A percentile compares a stretch with the other conserved stretches of the same genome.
Evolutionary conservation across 2,113 vertebrate species (phyloP).

Genomic region (Phaethon lepturus): DNA sequence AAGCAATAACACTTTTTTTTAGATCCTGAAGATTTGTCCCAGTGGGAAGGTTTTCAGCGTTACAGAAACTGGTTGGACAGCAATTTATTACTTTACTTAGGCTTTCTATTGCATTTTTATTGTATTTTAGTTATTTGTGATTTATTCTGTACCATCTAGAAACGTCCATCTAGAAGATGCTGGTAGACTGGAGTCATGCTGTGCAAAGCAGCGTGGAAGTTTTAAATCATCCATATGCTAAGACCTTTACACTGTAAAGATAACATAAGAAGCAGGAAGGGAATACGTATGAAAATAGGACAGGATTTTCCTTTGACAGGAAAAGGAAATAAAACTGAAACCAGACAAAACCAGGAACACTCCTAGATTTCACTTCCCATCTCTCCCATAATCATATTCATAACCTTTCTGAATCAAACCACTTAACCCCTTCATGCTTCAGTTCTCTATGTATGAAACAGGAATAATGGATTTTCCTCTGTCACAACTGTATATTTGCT

Average conservation of each 20-base stretch:
- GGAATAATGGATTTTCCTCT: not conserved
- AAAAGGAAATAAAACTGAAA: not conserved
- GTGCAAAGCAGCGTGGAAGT: not conserved
- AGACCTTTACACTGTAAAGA: not conserved
- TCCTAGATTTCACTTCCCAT: not conserved
- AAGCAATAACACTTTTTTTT: not conserved
- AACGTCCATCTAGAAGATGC: not conserved
- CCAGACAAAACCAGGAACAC: not conserved
- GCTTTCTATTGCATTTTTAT: not conserved
- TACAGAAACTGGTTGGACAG: not conserved
- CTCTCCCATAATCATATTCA: not conserved
- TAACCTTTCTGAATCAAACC: not conserved
- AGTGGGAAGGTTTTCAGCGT: not conserved
- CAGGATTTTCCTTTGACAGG: not conserved
- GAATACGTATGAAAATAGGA: not conserved
- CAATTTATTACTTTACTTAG: not conserved
- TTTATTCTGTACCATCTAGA: not conserved
- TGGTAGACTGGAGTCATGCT: not conserved
- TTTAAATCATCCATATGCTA: not conserved
- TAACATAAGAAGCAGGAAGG: not conserved
- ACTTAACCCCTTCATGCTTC: not conserved
- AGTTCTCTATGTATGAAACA: not conserved
- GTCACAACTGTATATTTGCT: not conserved
- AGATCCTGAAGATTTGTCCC: not conserved
- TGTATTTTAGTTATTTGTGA: not conserved